Evolutionary conservation across 1,140 invertebrate species (phyloP).

Genomic region (Ostrea edulis): DNA sequence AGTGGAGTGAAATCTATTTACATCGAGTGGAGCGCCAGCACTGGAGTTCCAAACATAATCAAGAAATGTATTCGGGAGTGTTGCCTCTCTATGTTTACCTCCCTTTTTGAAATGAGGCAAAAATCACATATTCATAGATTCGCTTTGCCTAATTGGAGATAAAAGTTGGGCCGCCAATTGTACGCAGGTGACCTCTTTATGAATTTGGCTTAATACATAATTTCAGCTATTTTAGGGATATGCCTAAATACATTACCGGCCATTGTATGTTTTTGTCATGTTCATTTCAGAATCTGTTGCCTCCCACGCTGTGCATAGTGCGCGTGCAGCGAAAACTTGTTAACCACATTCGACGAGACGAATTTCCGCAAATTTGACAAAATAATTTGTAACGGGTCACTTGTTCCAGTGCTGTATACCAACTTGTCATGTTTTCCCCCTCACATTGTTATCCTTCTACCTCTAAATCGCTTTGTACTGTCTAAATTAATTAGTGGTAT

Average conservation of each 20-base stretch:
- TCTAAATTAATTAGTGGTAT: neutral
- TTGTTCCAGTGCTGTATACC: neutral
- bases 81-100: too few relatives aligned
- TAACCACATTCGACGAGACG: neutral
- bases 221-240: neutral
- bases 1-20: too few relatives aligned
- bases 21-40: too few relatives aligned
- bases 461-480: neutral
- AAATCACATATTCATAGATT: too few relatives aligned
- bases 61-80: too few relatives aligned
- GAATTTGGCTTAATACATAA: neutral
- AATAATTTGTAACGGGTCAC: neutral
- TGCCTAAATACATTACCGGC: neutral
- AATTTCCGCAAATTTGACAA: constrained; percentile 4
- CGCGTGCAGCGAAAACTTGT: neutral
- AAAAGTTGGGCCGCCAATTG: too few relatives aligned
- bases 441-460: neutral
- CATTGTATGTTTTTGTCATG: constrained; percentile 8
- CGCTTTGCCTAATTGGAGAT: too few relatives aligned
- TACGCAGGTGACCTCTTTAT: too few relatives aligned
- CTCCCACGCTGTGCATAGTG: neutral
- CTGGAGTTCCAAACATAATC: too few relatives aligned
- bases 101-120: too few relatives aligned
- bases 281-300: neutral
- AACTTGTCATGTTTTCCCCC: neutral